phyloP scores from a whole-genome alignment of 2,113 vertebrate genomes.

The Nothocercus julius region DNA sequence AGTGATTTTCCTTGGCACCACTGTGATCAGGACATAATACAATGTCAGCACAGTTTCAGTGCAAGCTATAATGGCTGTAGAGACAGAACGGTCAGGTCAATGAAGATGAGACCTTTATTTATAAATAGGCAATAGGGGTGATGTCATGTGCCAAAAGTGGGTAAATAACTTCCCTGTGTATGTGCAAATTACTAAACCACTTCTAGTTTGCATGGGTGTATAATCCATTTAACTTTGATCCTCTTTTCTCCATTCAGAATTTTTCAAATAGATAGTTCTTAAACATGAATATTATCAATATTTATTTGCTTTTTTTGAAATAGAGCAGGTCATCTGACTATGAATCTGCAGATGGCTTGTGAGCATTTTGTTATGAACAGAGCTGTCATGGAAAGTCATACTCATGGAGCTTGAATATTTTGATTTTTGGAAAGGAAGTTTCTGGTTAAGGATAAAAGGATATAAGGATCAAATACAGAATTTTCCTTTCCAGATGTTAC shows the following conservation, averaged over 20 bases:
- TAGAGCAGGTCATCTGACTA: background rate
- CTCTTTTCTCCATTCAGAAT: background rate
- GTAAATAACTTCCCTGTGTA: background rate
- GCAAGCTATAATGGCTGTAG: background rate
- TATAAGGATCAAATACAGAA: background rate
- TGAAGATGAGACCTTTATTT: background rate
- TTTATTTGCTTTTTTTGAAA: background rate
- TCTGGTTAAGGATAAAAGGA: background rate
- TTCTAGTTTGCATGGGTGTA: background rate
- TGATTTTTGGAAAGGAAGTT: rapidly evolving
- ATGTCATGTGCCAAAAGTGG: background rate
- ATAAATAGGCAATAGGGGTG: background rate
- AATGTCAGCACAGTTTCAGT: background rate
- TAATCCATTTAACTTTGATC: background rate
- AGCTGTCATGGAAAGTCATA: background rate
- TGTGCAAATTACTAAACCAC: background rate
- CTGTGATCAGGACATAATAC: background rate
- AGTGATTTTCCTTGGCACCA: background rate
- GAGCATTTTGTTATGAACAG: background rate
- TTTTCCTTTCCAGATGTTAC: background rate
- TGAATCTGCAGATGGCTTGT: background rate
- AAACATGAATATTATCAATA: background rate
- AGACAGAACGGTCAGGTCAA: background rate
- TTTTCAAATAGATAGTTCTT: background rate
- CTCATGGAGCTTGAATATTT: background rate